Evolutionary conservation across 1,140 invertebrate species (phyloP), one percentile per base, ranked within the genome.

Genomic region (Ceratina australensis): DNA sequence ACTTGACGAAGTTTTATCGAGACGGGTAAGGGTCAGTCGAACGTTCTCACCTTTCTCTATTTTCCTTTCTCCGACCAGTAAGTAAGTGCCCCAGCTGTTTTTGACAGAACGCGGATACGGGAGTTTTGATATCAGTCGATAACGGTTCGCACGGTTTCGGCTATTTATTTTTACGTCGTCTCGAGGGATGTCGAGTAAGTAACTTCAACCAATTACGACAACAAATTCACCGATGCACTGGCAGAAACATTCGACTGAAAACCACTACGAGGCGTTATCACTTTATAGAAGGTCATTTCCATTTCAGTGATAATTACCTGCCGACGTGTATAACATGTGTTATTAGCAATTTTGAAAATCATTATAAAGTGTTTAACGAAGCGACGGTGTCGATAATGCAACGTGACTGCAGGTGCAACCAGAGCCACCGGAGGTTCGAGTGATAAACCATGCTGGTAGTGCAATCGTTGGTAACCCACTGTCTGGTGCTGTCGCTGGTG

Each of bases 371-470:
- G n/a, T n/a, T n/a, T n/a, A 72, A 22, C 49, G 42, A 33, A 33
- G 28, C 28, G 28, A 33, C 13, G 10, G 28, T 74, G 60, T 61
- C 65, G 65, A 80, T 72, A 77, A 61, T 24, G 13, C 20, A 22
- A 75, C 10, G 47, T 80, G n/a, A 66, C 71, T 72, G 22, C 28
- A 84, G 83, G 72, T 77, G 59, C 33, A 67, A 69, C 54, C 28
- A 33, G 28, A 33, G 28, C 28, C 28, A 42, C 50, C 57, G 13
- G 84, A n/a, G n/a, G n/a, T n/a, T n/a, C n/a, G n/a, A 54, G 67
- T 78, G 82, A 83, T 79, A 83, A 91, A 88, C 28, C 83, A 87
- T 90, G 87, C 89, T 80, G 71, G 73, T 83, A 18, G 78, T 86
- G 66, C 86, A 72, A 61, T 87, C 75, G 87, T 66, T 89, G 87